Evolutionary conservation across 2,888 invertebrate genomes (phyloP).

Genomic region (Eristalinus sepulchralis): DNA sequence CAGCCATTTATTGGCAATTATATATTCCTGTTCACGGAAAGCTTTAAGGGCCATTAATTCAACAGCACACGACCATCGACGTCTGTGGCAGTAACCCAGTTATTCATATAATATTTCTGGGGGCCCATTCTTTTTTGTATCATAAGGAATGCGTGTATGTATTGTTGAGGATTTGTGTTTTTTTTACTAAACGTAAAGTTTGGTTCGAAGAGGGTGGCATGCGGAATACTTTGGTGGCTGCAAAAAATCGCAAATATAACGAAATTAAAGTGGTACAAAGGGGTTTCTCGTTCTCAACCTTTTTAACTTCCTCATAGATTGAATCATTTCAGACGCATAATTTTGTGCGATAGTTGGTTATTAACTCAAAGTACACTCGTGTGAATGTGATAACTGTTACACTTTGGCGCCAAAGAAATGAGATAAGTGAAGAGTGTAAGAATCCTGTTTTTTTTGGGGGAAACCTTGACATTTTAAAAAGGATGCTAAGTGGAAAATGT

Average conservation of each 20-base stretch:
- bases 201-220: neutral
- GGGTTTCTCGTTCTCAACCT: neutral
- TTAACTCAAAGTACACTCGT: neutral
- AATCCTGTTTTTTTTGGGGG: neutral
- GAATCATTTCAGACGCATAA: neutral
- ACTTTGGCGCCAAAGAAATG: neutral
- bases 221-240: conserved; percentile 3
- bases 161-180: neutral
- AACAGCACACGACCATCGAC: conserved; percentile 49
- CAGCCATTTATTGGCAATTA: conserved; percentile 66
- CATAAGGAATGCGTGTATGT: neutral
- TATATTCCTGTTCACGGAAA: conserved; percentile 59
- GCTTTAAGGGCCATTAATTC: conserved; percentile 68
- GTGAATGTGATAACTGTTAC: neutral
- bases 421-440: neutral
- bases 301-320: neutral
- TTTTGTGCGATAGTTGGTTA: neutral
- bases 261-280: neutral
- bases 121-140: neutral
- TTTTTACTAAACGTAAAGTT: neutral
- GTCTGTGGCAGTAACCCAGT: conserved; percentile 18
- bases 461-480: too few species aligned
- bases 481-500: neutral
- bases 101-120: conserved; percentile 11
- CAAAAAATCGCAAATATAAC: neutral